Evolutionary conservation across 1,140 invertebrate species (phyloP).

Genomic region (Bombus consobrinus): DNA sequence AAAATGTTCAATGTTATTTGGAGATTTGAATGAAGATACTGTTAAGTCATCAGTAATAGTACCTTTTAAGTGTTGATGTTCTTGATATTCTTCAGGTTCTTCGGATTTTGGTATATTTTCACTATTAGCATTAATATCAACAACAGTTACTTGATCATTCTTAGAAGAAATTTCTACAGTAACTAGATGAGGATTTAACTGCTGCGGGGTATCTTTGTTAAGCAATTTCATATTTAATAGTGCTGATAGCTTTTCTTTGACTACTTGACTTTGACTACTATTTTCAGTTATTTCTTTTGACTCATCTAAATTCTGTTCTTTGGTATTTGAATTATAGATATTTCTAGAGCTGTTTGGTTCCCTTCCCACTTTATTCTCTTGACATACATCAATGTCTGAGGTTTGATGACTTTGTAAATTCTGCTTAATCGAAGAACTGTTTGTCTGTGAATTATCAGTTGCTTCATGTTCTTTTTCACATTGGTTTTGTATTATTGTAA

Average conservation of each 20-base stretch:
- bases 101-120: neutral
- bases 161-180: slow-evolving; percentile 32
- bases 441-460: neutral
- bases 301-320: neutral
- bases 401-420: neutral
- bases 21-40: neutral
- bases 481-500: neutral
- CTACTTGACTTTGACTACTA: no score
- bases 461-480: neutral
- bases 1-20: neutral
- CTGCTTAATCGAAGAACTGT: neutral
- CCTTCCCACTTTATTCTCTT: neutral
- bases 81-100: neutral
- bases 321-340: neutral
- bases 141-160: slow-evolving; percentile 22
- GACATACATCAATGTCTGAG: neutral
- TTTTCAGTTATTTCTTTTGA: neutral
- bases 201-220: neutral
- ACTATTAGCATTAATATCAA: neutral
- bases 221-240: neutral
- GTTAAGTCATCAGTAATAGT: neutral
- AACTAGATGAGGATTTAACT: neutral
- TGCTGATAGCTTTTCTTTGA: neutral
- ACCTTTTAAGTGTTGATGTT: neutral
- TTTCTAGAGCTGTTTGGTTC: neutral